Percentiles rank a stretch among this genome's conserved stretches.
phyloP scores from a whole-genome alignment of 2,113 vertebrate species.

The Chloebia gouldiae region DNA sequence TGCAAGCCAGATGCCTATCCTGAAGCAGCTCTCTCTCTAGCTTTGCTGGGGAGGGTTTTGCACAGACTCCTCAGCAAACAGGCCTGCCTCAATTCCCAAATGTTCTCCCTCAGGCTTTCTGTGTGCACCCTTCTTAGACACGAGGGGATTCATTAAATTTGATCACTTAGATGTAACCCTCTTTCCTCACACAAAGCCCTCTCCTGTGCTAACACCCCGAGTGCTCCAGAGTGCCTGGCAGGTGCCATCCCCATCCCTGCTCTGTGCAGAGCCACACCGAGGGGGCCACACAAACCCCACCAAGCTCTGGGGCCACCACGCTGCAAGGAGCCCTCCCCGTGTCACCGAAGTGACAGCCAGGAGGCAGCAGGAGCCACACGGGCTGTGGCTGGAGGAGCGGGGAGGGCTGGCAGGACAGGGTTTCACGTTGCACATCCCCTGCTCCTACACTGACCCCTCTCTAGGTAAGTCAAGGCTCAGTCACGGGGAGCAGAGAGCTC shows the following conservation, averaged over 20 bases:
- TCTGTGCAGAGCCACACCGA: fast-evolving
- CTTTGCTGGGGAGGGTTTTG: background rate
- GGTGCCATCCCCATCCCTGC: fast-evolving
- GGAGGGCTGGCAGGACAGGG: background rate
- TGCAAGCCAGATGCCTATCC: background rate
- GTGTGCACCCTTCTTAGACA: background rate
- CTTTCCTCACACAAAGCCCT: background rate
- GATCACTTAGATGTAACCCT: background rate
- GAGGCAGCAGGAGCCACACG: background rate
- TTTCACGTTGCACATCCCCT: fast-evolving
- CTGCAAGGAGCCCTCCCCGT: background rate
- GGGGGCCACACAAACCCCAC: background rate
- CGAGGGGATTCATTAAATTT: background rate
- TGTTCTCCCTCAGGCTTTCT: background rate
- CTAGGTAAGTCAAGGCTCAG: background rate
- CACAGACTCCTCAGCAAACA: background rate
- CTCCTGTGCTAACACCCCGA: background rate
- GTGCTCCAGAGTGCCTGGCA: background rate
- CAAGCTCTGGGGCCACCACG: background rate
- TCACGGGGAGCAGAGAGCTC: fast-evolving
- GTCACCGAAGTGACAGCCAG: fast-evolving
- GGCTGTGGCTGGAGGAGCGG: background rate
- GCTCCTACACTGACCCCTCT: background rate
- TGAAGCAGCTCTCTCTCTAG: background rate
- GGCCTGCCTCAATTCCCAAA: background rate